Base-by-base conservation (phyloP, 2,113 vertebrate genomes). In the Felis catus region DNA sequence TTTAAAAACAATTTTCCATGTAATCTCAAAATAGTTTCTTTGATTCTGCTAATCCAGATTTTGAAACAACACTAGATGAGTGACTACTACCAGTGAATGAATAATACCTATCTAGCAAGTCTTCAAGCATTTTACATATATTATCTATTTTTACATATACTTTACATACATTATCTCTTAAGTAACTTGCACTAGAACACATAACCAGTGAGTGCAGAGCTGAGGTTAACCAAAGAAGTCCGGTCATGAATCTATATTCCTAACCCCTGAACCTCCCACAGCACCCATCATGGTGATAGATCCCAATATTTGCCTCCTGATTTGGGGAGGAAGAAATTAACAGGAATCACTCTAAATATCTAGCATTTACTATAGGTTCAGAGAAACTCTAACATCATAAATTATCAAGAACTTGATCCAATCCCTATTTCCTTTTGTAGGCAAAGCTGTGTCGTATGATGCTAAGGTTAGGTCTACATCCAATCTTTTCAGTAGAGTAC, bases 21-120 rank as follows among this genome's bases (percentile, higher is more conserved):
- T 41, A 36, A 70, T 93, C 31, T 91, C 63, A 96, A 85, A 92
- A 81, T 74, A 73, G 36, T 63, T 95, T 80, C 19, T 94, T 85
- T 68, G 25, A 95, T 68, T 61, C 41, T 16, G 61, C 18, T 79
- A 48, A 81, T 55, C 8, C 76, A 63, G 97, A 66, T n/a, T 58
- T 76, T 93, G 31, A 94, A 83, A 61, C 29, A 83, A 58, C 15
- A 36, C 23, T 33, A 61, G 3, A 13, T 19, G 25, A 76, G 29
- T 1, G 3, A 48, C 11, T 48, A 36, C 18, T 4, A n/a, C 0
- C 27, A 41, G 0, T 41, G 2, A 68, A 55, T 18, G 21, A 78
- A 51, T 90, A 41, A 45, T 25, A 88, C 8, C 9, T 15, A 53
- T 21, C 12, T 39, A 89, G 25, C 25, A 1, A 51, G n/a, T 73